A percentile compares a stretch with the other conserved stretches of the same genome.
Evolutionary conservation across 2,797 vertebrate species (phyloP).

Genomic region (Cossypha caffra): DNA sequence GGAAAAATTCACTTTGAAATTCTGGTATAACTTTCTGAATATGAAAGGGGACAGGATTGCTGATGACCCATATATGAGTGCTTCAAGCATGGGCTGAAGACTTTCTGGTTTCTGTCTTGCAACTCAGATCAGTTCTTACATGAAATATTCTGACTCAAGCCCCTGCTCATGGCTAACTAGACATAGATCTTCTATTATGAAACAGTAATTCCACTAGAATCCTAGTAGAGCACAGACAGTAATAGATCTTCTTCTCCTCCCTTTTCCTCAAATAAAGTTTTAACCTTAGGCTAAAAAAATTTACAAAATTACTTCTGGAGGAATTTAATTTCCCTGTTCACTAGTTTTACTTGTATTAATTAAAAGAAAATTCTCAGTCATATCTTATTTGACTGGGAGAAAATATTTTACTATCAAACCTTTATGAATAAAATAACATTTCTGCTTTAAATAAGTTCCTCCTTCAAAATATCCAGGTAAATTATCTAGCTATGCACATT

Average conservation of each 20-base stretch:
- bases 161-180: neutral
- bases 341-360: constrained; percentile 58
- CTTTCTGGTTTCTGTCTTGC: neutral
- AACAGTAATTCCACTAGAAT: neutral
- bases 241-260: neutral
- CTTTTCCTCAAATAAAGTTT: neutral
- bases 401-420: neutral
- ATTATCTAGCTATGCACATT: neutral
- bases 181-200: neutral
- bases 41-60: neutral
- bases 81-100: neutral
- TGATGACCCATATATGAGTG: rapidly evolving
- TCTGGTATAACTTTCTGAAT: neutral
- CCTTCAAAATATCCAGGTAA: neutral
- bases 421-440: constrained; percentile 7
- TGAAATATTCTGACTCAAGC: neutral
- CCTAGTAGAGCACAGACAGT: neutral
- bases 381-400: constrained; percentile 13
- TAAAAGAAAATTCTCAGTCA: constrained; percentile 35
- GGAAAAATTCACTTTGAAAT: neutral
- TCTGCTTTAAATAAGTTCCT: neutral
- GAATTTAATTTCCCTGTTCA: constrained; percentile 64
- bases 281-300: constrained; percentile 13
- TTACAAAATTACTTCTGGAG: constrained; percentile 22
- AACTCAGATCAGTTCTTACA: neutral